Base-by-base conservation (phyloP, 2,797 vertebrate species). In the Gymnothorax javanicus region DNA sequence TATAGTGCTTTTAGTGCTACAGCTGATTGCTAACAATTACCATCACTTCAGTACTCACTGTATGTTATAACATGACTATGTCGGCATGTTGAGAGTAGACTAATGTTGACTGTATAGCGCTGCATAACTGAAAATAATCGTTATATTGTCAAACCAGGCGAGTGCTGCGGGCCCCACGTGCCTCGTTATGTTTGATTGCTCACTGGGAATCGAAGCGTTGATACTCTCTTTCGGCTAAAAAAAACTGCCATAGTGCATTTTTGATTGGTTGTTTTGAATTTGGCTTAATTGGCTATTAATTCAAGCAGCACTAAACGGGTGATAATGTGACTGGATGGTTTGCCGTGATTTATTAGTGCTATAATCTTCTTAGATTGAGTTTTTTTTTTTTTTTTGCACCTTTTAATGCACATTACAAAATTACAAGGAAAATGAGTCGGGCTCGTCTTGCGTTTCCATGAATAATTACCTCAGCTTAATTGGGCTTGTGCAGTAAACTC, bases 351-450 rank as follows among this genome's bases (percentile, higher is more conserved):
- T 62, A 13, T 62, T 17, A 15, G 60, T 20, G 1, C 11, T 62
- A 43, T 62, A 15, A 62, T 62, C 60, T 15, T 17, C 1, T 64
- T 64, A 20, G 62, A 6, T n/a, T 7, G n/a, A n/a, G 25, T n/a
- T n/a, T n/a, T n/a, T n/a, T n/a, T n/a, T n/a, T 67, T 67, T 69
- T 67, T 67, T 69, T 69, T 69, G 64, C 64, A 25, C 64, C 64
- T 25, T 69, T 25, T 69, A 69, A 69, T 25, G 64, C 7, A 25
- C 64, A 69, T 25, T 1, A 67, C 6, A 69, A 25, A n/a, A n/a
- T 25, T n/a, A 25, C 9, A 17, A n/a, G n/a, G 64, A 7, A 25
- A 25, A 69, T 69, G 64, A 69, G 23, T n/a, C 23, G 23, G n/a
- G 23, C 23, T 69, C 23, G 23, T 25, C 64, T n/a, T n/a, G 64